These are phyloP conservation scores for Idaea aversata DNA, from an alignment of 2,888 invertebrate species.

Conservation along the genomic window DNA sequence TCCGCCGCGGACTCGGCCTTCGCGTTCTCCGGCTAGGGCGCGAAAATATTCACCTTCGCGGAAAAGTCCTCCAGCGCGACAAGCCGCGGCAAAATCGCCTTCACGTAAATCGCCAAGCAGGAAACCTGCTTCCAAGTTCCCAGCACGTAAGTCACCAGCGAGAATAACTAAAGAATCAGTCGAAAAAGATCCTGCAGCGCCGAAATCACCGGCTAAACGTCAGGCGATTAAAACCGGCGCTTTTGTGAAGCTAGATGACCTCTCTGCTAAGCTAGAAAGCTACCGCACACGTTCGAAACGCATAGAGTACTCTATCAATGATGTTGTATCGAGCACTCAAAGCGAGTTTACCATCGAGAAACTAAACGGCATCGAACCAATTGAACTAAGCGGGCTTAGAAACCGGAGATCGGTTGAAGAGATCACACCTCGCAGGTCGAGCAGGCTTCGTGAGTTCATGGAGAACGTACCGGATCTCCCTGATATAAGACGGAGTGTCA, in stretches of 20 bases:
- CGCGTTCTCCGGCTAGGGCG: slow-evolving; percentile 69
- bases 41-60: slow-evolving; percentile 60
- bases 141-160: slow-evolving; percentile 69
- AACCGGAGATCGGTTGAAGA: slow-evolving; percentile 58
- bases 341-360: slow-evolving; percentile 44
- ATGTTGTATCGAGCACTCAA: slow-evolving; percentile 41
- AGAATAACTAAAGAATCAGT: slow-evolving; percentile 42
- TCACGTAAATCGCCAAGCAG: slow-evolving; percentile 74
- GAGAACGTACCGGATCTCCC: slow-evolving; percentile 51
- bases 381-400: slow-evolving; percentile 51
- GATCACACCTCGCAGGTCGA: slow-evolving; percentile 54
- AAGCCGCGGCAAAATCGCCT: slow-evolving; percentile 72
- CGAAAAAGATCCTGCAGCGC: slow-evolving; percentile 31
- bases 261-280: slow-evolving; percentile 47
- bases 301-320: slow-evolving; percentile 60
- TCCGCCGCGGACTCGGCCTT: slow-evolving; percentile 61
- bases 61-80: slow-evolving; percentile 58
- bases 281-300: slow-evolving; percentile 58
- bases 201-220: slow-evolving; percentile 62
- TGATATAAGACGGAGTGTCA: slow-evolving; percentile 58
- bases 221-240: slow-evolving; percentile 49
- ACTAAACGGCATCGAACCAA: slow-evolving; percentile 50
- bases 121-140: slow-evolving; percentile 62
- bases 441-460: slow-evolving; percentile 54
- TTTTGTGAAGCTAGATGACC: slow-evolving; percentile 46